A percentile compares a stretch with the other conserved stretches of the same genome.
Evolutionary conservation across 2,113 vertebrate genomes (phyloP).

Genomic region (Ophiodon elongatus): DNA sequence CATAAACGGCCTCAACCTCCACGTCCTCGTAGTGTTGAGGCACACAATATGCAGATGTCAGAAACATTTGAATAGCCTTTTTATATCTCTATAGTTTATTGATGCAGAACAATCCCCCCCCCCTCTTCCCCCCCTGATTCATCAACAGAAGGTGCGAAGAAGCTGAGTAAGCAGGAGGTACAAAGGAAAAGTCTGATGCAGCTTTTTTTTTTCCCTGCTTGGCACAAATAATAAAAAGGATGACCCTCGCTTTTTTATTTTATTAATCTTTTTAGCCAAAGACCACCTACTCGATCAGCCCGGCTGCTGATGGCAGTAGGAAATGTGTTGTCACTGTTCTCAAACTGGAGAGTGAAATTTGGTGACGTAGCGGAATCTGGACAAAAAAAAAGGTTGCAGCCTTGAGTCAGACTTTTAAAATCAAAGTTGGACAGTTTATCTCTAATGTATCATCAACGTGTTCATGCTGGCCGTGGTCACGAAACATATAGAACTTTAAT

Average conservation of each 20-base stretch:
- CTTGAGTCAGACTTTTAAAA: background rate
- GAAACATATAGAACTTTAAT: too few species aligned
- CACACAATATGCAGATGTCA: slow-evolving; percentile 15
- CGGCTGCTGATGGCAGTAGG: background rate
- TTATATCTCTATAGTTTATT: slow-evolving; percentile 64
- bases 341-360: background rate
- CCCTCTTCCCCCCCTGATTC: slow-evolving; percentile 20
- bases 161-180: slow-evolving; percentile 60
- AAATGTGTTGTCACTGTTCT: background rate
- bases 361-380: background rate
- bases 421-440: background rate
- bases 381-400: background rate
- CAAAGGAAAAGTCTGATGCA: slow-evolving; percentile 36
- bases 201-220: slow-evolving; percentile 27
- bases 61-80: slow-evolving; percentile 40
- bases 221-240: slow-evolving; percentile 32
- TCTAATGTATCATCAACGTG: too few species aligned
- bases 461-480: too few species aligned
- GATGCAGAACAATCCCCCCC: slow-evolving; percentile 43
- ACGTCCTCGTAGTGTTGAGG: slow-evolving; percentile 4
- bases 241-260: background rate
- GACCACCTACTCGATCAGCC: slow-evolving; percentile 3
- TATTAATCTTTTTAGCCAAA: slow-evolving; percentile 6
- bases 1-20: slow-evolving; percentile 3
- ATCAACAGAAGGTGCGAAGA: slow-evolving; percentile 42